phyloP scores from a whole-genome alignment of 1,140 invertebrate genomes.

The Drosophila setifemur region DNA sequence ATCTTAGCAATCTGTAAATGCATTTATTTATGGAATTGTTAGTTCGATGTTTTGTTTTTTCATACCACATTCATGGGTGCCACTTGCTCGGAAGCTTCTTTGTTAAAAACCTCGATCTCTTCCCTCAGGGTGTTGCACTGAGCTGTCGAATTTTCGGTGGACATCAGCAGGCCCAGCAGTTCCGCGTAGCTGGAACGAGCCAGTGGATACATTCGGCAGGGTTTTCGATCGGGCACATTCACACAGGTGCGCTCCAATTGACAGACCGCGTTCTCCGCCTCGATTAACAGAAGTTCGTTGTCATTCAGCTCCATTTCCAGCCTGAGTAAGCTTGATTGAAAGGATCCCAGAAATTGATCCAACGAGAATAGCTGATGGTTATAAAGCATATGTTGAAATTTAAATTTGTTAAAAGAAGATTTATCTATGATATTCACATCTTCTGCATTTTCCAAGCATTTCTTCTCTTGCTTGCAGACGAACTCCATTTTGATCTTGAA shows the following conservation, averaged over 20 bases:
- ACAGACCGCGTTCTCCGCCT: constrained; percentile 11
- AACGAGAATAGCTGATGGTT: background rate
- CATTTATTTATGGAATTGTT: background rate
- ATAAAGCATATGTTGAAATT: background rate
- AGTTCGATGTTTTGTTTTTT: too few species aligned
- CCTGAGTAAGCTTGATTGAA: constrained; percentile 10
- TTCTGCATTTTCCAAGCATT: constrained; percentile 21
- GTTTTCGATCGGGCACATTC: background rate
- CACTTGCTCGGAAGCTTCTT: background rate
- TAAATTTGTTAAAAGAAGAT: too few species aligned
- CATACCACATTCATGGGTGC: constrained; percentile 19
- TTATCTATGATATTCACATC: constrained; percentile 37
- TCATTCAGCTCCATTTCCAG: constrained; percentile 43
- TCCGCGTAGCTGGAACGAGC: background rate
- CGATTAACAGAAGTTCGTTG: constrained; percentile 23
- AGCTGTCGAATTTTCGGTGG: constrained; percentile 15
- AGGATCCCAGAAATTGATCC: constrained; percentile 4
- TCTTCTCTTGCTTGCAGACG: constrained; percentile 32
- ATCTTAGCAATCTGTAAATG: constrained; percentile 21
- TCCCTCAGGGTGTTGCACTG: constrained; percentile 29
- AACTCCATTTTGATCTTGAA: constrained; percentile 42
- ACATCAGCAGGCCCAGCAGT: constrained; percentile 33
- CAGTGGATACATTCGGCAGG: background rate
- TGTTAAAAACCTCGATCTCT: constrained; percentile 28
- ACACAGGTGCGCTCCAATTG: background rate